Conservation (phyloP, 2,113 vertebrate species). For the Seriola aureovittata region DNA sequence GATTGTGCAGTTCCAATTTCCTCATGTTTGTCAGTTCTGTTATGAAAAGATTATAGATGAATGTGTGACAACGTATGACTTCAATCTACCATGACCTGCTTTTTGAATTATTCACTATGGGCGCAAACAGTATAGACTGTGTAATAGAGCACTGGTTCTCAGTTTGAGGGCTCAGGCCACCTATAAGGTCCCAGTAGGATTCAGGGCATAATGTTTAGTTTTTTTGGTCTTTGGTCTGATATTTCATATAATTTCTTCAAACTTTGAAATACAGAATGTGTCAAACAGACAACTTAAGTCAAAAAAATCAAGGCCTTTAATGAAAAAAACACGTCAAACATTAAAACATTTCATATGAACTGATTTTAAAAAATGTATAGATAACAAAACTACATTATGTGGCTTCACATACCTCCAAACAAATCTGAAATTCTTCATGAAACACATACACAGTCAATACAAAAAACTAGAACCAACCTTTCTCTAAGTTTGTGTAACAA, state of each 20-base stretch:
- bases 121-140: background rate
- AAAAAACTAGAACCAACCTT: background rate
- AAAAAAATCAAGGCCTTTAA: conserved; percentile 23
- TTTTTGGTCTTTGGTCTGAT: no score
- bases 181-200: background rate
- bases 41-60: background rate
- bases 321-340: conserved; percentile 17
- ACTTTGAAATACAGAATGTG: no score
- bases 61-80: background rate
- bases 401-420: background rate
- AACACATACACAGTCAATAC: background rate
- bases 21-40: background rate
- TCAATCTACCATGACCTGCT: no score
- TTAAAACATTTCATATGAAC: background rate
- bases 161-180: background rate
- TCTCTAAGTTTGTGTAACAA: background rate
- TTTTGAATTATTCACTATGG: background rate
- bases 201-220: background rate
- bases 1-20: background rate
- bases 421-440: background rate
- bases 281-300: background rate
- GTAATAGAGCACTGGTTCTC: no score
- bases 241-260: no score
- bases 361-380: background rate
- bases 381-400: background rate